Evolutionary conservation across 2,888 invertebrate species (phyloP).

Genomic region (Malthinus flaveolus): DNA sequence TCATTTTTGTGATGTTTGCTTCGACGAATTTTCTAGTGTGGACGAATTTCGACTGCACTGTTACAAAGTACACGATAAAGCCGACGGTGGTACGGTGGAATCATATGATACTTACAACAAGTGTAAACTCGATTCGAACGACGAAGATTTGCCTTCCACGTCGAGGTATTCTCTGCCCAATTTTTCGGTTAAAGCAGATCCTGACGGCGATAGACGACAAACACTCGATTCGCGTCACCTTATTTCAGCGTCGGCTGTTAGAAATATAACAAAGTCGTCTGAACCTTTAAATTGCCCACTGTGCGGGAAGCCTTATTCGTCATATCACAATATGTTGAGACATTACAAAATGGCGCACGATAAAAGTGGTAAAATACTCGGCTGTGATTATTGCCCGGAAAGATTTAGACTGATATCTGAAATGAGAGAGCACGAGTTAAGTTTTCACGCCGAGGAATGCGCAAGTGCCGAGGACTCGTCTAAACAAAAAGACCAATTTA

Average conservation of each 20-base stretch:
- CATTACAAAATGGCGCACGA: slow-evolving; percentile 59
- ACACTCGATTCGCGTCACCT: neutral
- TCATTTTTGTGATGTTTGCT: slow-evolving; percentile 52
- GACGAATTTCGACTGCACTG: slow-evolving; percentile 49
- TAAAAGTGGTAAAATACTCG: slow-evolving; percentile 58
- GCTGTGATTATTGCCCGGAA: slow-evolving; percentile 64
- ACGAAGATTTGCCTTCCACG: neutral
- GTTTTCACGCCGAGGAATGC: slow-evolving; percentile 43
- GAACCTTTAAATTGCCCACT: slow-evolving; percentile 54
- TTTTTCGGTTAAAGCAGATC: neutral
- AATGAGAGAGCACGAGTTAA: slow-evolving; percentile 61
- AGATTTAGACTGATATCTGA: slow-evolving; percentile 61
- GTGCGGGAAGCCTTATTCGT: slow-evolving; percentile 61
- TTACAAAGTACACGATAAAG: slow-evolving; percentile 43
- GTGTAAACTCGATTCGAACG: slow-evolving; percentile 11
- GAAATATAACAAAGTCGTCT: slow-evolving; percentile 13
- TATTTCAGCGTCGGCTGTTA: neutral
- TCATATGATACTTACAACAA: slow-evolving; percentile 38
- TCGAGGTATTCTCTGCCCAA: neutral
- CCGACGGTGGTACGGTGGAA: slow-evolving; percentile 36
- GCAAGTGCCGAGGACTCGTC: neutral
- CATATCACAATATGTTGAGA: slow-evolving; percentile 61
- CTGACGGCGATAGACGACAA: neutral
- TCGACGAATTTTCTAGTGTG: slow-evolving; percentile 42
- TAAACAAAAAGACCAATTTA: slow-evolving; percentile 57